Evolutionary conservation across 2,888 invertebrate genomes (phyloP).

Genomic region (Apamea monoglypha): DNA sequence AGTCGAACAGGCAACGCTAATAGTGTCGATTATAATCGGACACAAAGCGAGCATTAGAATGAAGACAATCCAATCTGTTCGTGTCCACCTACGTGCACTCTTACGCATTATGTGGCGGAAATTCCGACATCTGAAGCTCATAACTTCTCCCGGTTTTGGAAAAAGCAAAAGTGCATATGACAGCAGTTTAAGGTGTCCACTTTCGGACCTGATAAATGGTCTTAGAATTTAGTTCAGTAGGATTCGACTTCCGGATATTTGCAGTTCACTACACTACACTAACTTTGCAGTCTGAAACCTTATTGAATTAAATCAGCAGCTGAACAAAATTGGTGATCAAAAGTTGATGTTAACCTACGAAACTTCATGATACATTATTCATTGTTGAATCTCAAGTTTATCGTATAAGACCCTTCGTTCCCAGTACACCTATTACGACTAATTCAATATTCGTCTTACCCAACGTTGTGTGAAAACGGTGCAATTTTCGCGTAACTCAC

Average conservation of each 20-base stretch:
- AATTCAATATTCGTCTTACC: constrained; percentile 58
- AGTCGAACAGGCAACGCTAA: constrained; percentile 52
- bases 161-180: constrained; percentile 29
- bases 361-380: neutral
- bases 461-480: constrained; percentile 55
- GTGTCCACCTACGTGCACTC: constrained; percentile 59
- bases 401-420: neutral
- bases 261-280: neutral
- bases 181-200: constrained; percentile 8
- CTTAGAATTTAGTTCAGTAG: constrained; percentile 4
- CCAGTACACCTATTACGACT: constrained; percentile 18
- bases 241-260: neutral
- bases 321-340: neutral
- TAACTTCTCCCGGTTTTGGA: constrained; percentile 43
- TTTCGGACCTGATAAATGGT: constrained; percentile 14
- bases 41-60: constrained; percentile 54
- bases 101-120: constrained; percentile 31
- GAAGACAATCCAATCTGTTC: constrained; percentile 60
- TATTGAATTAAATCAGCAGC: neutral
- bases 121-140: constrained; percentile 29
- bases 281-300: neutral
- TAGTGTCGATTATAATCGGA: constrained; percentile 64
- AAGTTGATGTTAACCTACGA: neutral
- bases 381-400: neutral
- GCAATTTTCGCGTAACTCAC: constrained; percentile 66